Base-by-base conservation (phyloP, 2,888 invertebrate genomes). In the Melieria crassipennis region DNA sequence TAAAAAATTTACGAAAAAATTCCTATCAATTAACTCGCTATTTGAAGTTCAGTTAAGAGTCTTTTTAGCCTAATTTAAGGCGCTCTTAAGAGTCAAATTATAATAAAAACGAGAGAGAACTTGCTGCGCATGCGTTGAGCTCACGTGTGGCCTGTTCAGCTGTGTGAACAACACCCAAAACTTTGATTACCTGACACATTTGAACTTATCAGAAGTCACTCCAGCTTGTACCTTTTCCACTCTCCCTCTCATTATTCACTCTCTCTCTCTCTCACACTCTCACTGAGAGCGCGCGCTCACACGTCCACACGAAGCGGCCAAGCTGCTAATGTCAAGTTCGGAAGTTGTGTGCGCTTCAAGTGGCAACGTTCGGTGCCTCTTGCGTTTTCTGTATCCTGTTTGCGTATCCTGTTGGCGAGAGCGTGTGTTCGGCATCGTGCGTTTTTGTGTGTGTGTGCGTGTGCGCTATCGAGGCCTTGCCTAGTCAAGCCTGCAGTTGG, bases 101-200 rank as follows among this genome's bases (percentile, higher is more conserved):
- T 1, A 30, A 30, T 2, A 43, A 42, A 58, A 58, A 11, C 11
- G 58, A 58, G 58, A 58, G 58, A 30, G 30, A 30, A 30, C 30
- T 30, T 30, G 42, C 5, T 58, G 58, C 42, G 11, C 16, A 55
- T 45, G 30, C 2, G 16, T 65, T 5, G 55, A 7, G 45, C 30
- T 64, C 30, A 30, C 30, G 30, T 30, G 30, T 30, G 1, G 30
- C 30, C 52, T 10, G 55, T 16, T 52, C 62, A 4, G 45, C 16
- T 46, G 9, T 10, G 52, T 11, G 67, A 71, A 68, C 71, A 68
- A 68, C 68, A 68, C 71, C 71, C 71, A 68, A 68, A 71, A 50
- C 52, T 64, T 47, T 13, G 9, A 45, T 30, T 30, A 50, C 45
- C 30, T 52, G n/a, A 2, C 30, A 30, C 30, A 30, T 30, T 30